A percentile compares a stretch with the other conserved stretches of the same genome.
Evolutionary conservation across 2,888 invertebrate species (phyloP).

Genomic region (Clostera curtula): DNA sequence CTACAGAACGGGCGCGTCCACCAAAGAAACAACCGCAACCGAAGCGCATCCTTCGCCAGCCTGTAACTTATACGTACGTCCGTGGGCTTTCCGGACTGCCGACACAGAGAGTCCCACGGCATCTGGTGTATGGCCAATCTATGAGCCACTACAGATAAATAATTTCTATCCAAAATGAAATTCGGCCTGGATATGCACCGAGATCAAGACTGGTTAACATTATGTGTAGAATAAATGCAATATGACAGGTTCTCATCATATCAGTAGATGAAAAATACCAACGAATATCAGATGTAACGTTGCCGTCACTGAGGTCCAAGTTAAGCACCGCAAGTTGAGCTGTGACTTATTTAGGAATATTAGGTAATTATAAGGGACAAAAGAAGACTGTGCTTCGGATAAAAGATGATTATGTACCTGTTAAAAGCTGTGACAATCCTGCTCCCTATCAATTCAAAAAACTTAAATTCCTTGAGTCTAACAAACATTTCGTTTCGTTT

Average conservation of each 20-base stretch:
- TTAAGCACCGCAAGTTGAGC: slow-evolving; percentile 15
- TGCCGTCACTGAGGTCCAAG: slow-evolving; percentile 58
- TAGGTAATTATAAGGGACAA: slow-evolving; percentile 40
- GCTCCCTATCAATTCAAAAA: no score
- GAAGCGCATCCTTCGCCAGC: slow-evolving; percentile 47
- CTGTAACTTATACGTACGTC: slow-evolving; percentile 86
- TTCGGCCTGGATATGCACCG: slow-evolving; percentile 32
- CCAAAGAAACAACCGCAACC: not conserved
- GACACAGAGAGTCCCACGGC: slow-evolving; percentile 85
- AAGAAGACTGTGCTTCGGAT: no score
- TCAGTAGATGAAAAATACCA: slow-evolving; percentile 50
- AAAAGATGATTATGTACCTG: no score
- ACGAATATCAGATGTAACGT: slow-evolving; percentile 31
- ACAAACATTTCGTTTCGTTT: no score
- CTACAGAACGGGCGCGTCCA: not conserved
- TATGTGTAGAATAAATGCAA: slow-evolving; percentile 45
- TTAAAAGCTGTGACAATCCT: no score
- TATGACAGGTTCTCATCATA: slow-evolving; percentile 53
- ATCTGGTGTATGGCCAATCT: slow-evolving; percentile 46
- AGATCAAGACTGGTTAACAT: slow-evolving; percentile 64
- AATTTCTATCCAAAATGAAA: slow-evolving; percentile 8
- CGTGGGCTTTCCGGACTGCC: slow-evolving; percentile 87
- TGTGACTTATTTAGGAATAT: slow-evolving; percentile 18
- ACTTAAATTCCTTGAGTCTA: no score
- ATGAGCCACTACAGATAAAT: slow-evolving; percentile 59